Conservation (phyloP, 2,113 vertebrate genomes). For the Pleuronectes platessa region DNA sequence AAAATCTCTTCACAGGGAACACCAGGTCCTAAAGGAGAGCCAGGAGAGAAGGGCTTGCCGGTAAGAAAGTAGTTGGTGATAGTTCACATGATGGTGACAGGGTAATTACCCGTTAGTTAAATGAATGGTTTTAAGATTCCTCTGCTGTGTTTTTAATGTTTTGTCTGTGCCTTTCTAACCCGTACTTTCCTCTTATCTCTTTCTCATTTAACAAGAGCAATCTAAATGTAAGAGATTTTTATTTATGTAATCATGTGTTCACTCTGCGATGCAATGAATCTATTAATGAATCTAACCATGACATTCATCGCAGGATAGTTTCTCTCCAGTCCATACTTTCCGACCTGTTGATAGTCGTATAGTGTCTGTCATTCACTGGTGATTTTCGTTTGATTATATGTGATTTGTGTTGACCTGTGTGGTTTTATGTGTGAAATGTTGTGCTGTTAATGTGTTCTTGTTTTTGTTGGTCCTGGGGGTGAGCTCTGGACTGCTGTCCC, state of each 20-base stretch:
- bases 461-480: constrained; percentile 77
- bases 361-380: constrained; percentile 21
- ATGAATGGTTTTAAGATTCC: constrained; percentile 10
- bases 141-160: constrained; percentile 32
- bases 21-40: constrained; percentile 89
- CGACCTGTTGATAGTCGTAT: not conserved
- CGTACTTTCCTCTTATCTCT: constrained; percentile 66
- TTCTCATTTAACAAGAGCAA: constrained; percentile 76
- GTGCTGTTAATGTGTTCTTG: constrained; percentile 56
- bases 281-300: constrained; percentile 40
- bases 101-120: not conserved
- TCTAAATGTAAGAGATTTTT: constrained; percentile 78
- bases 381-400: constrained; percentile 34
- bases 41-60: constrained; percentile 91
- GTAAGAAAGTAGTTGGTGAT: constrained; percentile 83
- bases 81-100: constrained; percentile 13
- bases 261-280: constrained; percentile 26
- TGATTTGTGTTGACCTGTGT: constrained; percentile 42
- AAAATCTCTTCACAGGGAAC: constrained; percentile 82
- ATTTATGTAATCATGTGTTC: constrained; percentile 49
- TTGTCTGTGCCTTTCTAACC: constrained; percentile 66
- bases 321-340: constrained; percentile 45
- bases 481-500: constrained; percentile 80
- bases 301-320: constrained; percentile 29
- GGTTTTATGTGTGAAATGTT: constrained; percentile 49